Evolutionary conservation across 2,113 vertebrate species (phyloP).

Genomic region (Silurus asotus): DNA sequence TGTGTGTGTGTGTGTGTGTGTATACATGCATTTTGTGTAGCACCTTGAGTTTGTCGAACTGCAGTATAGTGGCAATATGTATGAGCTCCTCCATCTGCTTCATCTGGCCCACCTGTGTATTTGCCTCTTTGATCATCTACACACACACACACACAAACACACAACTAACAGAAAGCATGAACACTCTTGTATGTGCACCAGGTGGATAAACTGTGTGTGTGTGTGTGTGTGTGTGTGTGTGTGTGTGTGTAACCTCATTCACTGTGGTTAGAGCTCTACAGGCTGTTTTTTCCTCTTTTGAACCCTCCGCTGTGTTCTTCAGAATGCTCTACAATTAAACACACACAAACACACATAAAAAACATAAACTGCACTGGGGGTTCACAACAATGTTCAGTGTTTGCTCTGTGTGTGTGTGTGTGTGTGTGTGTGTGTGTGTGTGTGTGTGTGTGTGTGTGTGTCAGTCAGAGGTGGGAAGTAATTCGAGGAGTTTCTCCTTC

Average conservation of each 20-base stretch:
- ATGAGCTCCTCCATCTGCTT: conserved; percentile 80
- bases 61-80: conserved; percentile 70
- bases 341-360: neutral
- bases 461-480: neutral
- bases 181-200: neutral
- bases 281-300: conserved; percentile 69
- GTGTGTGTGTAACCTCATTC: conserved; percentile 47
- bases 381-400: neutral
- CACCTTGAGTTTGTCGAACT: conserved; percentile 80
- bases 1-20: neutral
- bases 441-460: conserved; percentile 9
- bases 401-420: neutral
- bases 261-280: conserved; percentile 69
- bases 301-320: conserved; percentile 69
- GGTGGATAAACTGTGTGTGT: neutral
- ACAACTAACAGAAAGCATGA: neutral
- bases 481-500: no score
- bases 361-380: neutral
- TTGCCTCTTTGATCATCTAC: conserved; percentile 77
- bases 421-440: conserved; percentile 10
- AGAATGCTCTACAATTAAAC: conserved; percentile 70
- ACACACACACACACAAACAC: neutral
- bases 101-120: conserved; percentile 77
- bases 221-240: neutral
- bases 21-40: neutral